phyloP scores from a whole-genome alignment of 2,113 vertebrate genomes.

The Xiphophorus couchianus region DNA sequence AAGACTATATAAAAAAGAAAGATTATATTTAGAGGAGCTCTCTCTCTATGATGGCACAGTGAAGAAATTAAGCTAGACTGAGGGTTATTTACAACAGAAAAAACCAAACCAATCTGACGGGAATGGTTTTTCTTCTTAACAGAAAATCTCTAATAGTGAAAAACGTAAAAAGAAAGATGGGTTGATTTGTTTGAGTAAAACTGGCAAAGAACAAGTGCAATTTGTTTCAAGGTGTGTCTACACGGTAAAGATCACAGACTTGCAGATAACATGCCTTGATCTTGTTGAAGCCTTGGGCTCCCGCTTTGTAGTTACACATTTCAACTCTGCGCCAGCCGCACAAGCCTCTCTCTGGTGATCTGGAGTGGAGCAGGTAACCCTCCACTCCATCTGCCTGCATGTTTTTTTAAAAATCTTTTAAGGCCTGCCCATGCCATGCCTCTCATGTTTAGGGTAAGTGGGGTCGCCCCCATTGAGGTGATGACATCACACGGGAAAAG shows the following conservation, averaged over 20 bases:
- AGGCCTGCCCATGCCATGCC: conserved; percentile 33
- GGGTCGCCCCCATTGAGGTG: conserved; percentile 51
- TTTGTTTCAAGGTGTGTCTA: conserved; percentile 46
- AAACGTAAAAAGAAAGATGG: not conserved
- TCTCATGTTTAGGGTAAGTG: conserved; percentile 26
- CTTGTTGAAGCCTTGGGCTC: conserved; percentile 48
- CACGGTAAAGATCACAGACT: conserved; percentile 44
- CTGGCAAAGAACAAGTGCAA: conserved; percentile 27
- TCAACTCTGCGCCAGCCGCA: conserved; percentile 43
- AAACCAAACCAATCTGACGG: not conserved
- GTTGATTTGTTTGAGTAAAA: not conserved
- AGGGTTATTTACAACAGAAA: not conserved
- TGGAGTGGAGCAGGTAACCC: conserved; percentile 41
- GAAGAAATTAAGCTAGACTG: conserved; percentile 28
- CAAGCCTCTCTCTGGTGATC: conserved; percentile 37
- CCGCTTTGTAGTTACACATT: conserved; percentile 55
- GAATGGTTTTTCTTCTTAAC: not conserved
- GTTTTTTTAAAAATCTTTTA: conserved; percentile 31
- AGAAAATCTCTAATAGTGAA: conserved; percentile 1
- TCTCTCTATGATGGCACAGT: conserved; percentile 29
- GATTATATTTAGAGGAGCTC: conserved; percentile 39
- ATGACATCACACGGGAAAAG: conserved; percentile 8
- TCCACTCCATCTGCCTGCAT: conserved; percentile 22
- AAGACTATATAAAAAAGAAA: conserved; percentile 18
- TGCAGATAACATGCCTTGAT: conserved; percentile 48